Percentiles rank a stretch among this genome's conserved stretches.
Evolutionary conservation across 2,797 vertebrate genomes (phyloP).

Genomic region (Delichon dasypus): DNA sequence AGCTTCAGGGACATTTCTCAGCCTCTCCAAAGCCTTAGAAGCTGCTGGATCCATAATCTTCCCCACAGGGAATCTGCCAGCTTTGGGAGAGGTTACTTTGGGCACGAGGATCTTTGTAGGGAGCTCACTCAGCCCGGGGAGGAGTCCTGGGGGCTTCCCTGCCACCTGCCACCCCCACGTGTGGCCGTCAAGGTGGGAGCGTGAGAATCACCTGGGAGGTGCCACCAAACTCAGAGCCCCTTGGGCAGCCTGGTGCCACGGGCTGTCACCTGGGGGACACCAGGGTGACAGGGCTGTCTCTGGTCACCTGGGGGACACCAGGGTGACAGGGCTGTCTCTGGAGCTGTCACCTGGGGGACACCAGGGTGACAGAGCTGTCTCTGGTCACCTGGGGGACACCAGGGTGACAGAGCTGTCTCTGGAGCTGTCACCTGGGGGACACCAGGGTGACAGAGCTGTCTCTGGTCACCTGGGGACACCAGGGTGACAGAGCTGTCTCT

Average conservation of each 20-base stretch:
- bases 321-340: no score
- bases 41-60: not conserved
- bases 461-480: no score
- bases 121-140: not conserved
- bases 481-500: no score
- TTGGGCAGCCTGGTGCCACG: not conserved
- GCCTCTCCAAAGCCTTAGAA: not conserved
- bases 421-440: no score
- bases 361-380: no score
- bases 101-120: not conserved
- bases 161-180: no score
- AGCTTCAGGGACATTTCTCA: not conserved
- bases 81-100: not conserved
- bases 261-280: not conserved
- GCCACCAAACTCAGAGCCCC: not conserved
- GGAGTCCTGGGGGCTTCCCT: not conserved
- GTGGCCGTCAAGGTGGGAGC: not conserved
- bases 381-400: no score
- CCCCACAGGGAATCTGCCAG: rapidly evolving
- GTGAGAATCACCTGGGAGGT: not conserved
- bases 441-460: no score
- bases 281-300: no score
- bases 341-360: no score
- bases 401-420: no score
- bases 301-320: not conserved